Percentiles rank a stretch among this genome's conserved stretches.
Conservation (phyloP, 2,797 vertebrate species). For the Characodon lateralis region DNA sequence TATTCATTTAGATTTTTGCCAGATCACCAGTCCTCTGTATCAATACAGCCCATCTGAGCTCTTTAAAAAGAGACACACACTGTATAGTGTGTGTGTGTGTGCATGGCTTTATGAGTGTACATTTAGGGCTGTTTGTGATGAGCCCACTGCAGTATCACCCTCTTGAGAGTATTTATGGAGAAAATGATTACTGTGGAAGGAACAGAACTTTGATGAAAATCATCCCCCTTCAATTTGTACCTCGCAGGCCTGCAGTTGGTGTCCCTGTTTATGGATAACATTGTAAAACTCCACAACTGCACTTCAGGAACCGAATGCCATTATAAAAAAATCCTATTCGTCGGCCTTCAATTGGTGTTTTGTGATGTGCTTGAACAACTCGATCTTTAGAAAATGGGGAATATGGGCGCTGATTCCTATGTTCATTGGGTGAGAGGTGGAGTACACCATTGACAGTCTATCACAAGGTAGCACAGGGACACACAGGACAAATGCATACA, state of each 20-base stretch:
- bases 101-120: constrained; percentile 23
- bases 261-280: constrained; percentile 63
- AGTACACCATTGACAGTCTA: background rate
- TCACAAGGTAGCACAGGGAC: background rate
- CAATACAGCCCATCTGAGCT: constrained; percentile 75
- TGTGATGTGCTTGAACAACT: constrained; percentile 14
- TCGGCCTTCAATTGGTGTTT: constrained; percentile 26
- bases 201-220: constrained; percentile 75
- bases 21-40: constrained; percentile 72
- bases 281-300: constrained; percentile 62
- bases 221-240: constrained; percentile 66
- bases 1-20: constrained; percentile 75
- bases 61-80: constrained; percentile 67
- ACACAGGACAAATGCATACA: background rate
- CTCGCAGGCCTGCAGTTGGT: constrained; percentile 50
- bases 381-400: constrained; percentile 6
- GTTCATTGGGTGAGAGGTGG: background rate
- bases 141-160: constrained; percentile 61
- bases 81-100: constrained; percentile 26
- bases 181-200: constrained; percentile 75
- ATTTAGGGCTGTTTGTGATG: constrained; percentile 48
- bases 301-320: constrained; percentile 32
- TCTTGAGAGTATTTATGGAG: constrained; percentile 69
- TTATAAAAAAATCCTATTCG: constrained; percentile 42
- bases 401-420: background rate